Evolutionary conservation across 2,113 vertebrate genomes (phyloP).

Genomic region (Hypanus sabinus): DNA sequence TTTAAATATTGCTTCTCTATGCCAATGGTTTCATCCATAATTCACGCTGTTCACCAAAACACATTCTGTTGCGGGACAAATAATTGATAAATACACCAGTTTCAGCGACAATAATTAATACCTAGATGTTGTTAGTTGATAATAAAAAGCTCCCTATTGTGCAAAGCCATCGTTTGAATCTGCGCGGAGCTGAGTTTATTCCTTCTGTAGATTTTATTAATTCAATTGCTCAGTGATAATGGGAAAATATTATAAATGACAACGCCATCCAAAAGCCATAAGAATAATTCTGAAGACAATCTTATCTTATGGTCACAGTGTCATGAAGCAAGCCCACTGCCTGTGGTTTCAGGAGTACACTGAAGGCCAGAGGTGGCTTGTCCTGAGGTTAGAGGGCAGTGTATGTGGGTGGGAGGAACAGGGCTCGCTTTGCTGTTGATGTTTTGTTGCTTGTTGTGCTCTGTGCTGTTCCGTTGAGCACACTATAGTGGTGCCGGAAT

Average conservation of each 20-base stretch:
- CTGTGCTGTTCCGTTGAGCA: no score
- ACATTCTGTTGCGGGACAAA: background rate
- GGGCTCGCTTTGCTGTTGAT: no score
- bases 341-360: no score
- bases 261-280: background rate
- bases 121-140: background rate
- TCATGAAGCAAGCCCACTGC: background rate
- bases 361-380: no score
- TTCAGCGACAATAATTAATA: background rate
- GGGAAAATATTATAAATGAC: background rate
- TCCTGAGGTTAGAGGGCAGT: no score
- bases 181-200: background rate
- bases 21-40: background rate
- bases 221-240: background rate
- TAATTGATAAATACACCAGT: background rate
- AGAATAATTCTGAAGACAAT: background rate
- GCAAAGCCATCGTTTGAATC: background rate
- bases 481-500: no score
- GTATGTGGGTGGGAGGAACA: no score
- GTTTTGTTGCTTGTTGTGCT: no score
- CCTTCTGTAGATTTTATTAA: background rate
- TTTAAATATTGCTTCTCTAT: background rate
- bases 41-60: background rate
- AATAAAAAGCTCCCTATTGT: background rate
- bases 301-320: background rate